Evolutionary conservation across 2,113 vertebrate species (phyloP), one percentile per base, ranked within the genome.

Genomic region (Oophaga pumilio): DNA sequence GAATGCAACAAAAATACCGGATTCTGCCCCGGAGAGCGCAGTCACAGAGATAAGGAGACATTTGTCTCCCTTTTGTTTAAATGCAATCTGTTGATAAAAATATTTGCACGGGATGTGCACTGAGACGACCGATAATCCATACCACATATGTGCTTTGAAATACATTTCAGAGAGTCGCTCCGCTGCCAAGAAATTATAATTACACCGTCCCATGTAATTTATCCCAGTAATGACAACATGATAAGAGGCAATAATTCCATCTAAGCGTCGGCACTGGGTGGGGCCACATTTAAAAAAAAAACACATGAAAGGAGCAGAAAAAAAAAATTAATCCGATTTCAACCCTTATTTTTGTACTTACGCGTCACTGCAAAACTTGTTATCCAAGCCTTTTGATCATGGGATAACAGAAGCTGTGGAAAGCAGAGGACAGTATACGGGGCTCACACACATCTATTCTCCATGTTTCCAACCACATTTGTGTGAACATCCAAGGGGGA

Each of bases 21-120:
- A 88, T 82, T 49, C 49, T 60, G 56, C 26, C 59, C 43, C 10
- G 43, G 80, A 83, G 82, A 84, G 59, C 20, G 43, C 57, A n/a
- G 57, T 62, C 24, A 13, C 57, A 6, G 76, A 78, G 85, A 86
- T 86, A 86, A 78, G 71, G 49, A 86, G 74, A 52, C 62, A 17
- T 68, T 56, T 53, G 52, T 56, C 76, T 9, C 14, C 57, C 81
- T 83, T 69, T 82, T 82, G 79, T 82, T 82, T 20, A 49, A 49
- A 22, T 82, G 80, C 26, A 66, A 64, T 81, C 80, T 81, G 20
- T n/a, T n/a, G 60, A 66, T 82, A 82, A 52, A 50, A 82, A 17
- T 8, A 66, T 52, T 17, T 50, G 18, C 24, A 68, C 33, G 43
- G 57, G 18, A n/a, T 26, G 80, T 52, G 62, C 59, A 11, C 22